Conservation (phyloP, 2,797 vertebrate species). For the Sebastes trivittatus region DNA sequence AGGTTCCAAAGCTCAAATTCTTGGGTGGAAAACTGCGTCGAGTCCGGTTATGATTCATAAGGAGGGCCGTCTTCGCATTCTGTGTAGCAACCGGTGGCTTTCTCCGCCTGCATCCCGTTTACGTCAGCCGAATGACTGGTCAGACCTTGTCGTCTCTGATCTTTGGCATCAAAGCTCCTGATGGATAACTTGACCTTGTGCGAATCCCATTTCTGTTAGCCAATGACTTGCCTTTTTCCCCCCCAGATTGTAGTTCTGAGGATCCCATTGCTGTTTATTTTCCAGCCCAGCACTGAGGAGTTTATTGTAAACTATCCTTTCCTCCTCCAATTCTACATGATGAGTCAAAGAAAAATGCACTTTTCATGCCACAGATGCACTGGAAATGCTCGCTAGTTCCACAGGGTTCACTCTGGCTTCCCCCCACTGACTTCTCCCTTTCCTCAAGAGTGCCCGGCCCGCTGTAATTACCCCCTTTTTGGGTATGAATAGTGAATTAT, state of each 20-base stretch:
- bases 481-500: slow-evolving; percentile 55
- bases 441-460: slow-evolving; percentile 13
- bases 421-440: background rate
- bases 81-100: slow-evolving; percentile 8
- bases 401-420: background rate
- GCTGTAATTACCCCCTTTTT: slow-evolving; percentile 44
- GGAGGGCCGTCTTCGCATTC: background rate
- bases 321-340: background rate
- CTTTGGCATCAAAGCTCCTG: slow-evolving; percentile 26
- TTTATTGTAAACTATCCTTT: slow-evolving; percentile 3
- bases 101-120: slow-evolving; percentile 31
- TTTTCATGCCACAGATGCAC: slow-evolving; percentile 6
- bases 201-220: slow-evolving; percentile 23
- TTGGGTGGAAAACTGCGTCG: background rate
- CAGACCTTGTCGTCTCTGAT: slow-evolving; percentile 26
- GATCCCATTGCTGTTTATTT: slow-evolving; percentile 25
- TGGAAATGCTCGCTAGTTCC: slow-evolving; percentile 24
- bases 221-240: background rate
- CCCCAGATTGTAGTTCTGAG: background rate
- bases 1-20: slow-evolving; percentile 33
- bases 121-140: slow-evolving; percentile 7
- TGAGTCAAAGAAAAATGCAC: background rate
- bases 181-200: slow-evolving; percentile 46
- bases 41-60: slow-evolving; percentile 7
- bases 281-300: slow-evolving; percentile 3